Percentiles rank a stretch among this genome's conserved stretches.
Evolutionary conservation across 2,888 invertebrate genomes (phyloP).

Genomic region (Agrochola lota): DNA sequence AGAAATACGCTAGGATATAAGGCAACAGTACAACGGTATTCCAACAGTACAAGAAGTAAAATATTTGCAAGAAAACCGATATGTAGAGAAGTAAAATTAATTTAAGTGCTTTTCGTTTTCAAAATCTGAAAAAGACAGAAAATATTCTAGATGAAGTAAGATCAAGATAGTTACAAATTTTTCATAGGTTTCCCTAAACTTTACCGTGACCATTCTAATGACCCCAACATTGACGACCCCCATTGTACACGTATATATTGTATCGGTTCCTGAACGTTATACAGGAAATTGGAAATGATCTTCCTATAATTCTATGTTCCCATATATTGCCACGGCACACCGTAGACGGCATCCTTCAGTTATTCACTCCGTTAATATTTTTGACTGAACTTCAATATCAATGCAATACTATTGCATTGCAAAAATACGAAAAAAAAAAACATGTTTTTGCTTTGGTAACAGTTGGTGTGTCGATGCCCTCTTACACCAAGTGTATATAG

Average conservation of each 20-base stretch:
- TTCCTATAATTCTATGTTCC: conserved; percentile 60
- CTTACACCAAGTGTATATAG: no score
- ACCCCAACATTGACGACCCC: conserved; percentile 71
- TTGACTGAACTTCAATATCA: background rate
- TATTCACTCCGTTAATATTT: conserved; percentile 65
- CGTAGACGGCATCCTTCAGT: conserved; percentile 69
- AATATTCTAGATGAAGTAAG: no score
- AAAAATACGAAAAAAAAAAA: background rate
- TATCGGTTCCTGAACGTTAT: conserved; percentile 68
- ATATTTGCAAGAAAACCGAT: no score
- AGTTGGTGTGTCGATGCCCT: no score
- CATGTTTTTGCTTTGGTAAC: no score
- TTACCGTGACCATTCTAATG: conserved; percentile 72
- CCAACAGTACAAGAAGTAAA: no score
- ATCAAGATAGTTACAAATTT: no score
- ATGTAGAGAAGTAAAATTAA: no score
- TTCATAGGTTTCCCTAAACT: background rate
- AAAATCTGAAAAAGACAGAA: conserved; percentile 64
- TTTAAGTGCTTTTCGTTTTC: conserved; percentile 67
- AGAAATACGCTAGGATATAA: no score
- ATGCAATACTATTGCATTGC: background rate
- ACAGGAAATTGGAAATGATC: conserved; percentile 65
- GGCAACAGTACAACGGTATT: no score
- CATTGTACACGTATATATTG: conserved; percentile 62
- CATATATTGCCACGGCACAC: conserved; percentile 75